Conservation (phyloP, 2,113 vertebrate species). For the Theropithecus gelada region DNA sequence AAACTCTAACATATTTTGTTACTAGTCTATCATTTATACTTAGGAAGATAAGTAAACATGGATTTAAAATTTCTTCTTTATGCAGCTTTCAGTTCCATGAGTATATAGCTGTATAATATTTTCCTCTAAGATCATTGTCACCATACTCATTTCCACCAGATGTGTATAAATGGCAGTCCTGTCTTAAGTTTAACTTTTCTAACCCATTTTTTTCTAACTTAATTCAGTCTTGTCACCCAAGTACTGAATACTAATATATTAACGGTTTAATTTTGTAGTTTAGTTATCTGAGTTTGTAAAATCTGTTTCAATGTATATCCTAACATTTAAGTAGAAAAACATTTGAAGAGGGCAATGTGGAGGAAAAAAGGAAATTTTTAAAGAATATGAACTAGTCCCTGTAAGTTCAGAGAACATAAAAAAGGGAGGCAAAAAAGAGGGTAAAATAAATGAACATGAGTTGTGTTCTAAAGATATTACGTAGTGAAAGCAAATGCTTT, state of each 20-base stretch:
- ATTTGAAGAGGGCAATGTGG: not conserved
- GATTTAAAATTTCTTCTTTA: not conserved
- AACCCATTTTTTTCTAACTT: not conserved
- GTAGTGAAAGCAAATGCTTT: not conserved
- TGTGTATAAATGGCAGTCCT: not conserved
- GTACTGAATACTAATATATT: not conserved
- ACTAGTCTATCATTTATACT: too few relatives aligned
- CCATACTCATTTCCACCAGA: not conserved
- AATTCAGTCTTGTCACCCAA: not conserved
- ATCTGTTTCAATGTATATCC: not conserved
- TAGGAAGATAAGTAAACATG: not conserved
- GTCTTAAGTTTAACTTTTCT: not conserved
- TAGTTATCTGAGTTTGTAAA: not conserved
- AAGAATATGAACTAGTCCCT: not conserved
- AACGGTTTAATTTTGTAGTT: not conserved
- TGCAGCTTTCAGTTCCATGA: not conserved
- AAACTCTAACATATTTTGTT: not conserved
- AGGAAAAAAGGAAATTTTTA: not conserved
- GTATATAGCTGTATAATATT: not conserved
- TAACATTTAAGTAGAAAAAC: not conserved
- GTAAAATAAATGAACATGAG: not conserved
- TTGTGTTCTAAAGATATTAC: not conserved
- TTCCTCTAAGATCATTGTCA: not conserved
- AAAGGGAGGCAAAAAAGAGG: not conserved
- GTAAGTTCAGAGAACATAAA: not conserved